A percentile compares a stretch with the other conserved stretches of the same genome.
Conservation (phyloP, 2,797 vertebrate species). For the Danio aesculapii region DNA sequence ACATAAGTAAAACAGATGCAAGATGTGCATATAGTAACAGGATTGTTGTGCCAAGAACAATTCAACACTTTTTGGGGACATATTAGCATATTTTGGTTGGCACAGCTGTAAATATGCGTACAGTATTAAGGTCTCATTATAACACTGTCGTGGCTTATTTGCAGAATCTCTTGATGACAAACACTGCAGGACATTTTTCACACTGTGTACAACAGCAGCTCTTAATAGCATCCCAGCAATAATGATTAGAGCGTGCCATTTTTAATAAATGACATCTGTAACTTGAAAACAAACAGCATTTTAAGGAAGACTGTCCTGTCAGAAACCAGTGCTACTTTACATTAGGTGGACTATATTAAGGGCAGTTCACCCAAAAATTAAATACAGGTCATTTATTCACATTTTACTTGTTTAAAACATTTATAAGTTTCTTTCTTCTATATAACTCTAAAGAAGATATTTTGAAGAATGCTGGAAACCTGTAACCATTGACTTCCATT, state of each 20-base stretch:
- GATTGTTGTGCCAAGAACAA: background rate
- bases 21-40: background rate
- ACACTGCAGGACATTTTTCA: conserved; percentile 31
- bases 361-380: no score
- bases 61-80: background rate
- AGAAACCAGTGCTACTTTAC: background rate
- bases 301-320: background rate
- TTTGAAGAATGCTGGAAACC: no score
- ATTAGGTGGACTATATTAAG: no score
- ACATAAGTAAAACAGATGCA: no score
- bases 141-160: background rate
- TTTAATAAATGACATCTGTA: background rate
- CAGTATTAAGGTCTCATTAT: background rate
- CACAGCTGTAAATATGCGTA: background rate
- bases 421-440: no score
- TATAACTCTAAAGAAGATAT: no score
- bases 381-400: no score
- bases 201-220: background rate
- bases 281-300: background rate
- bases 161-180: conserved; percentile 2
- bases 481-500: no score
- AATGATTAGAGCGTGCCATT: conserved; percentile 8
- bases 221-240: conserved; percentile 6
- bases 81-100: background rate
- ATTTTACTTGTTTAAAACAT: no score